Evolutionary conservation across 2,113 vertebrate species (phyloP).

Genomic region (Hemicordylus capensis): DNA sequence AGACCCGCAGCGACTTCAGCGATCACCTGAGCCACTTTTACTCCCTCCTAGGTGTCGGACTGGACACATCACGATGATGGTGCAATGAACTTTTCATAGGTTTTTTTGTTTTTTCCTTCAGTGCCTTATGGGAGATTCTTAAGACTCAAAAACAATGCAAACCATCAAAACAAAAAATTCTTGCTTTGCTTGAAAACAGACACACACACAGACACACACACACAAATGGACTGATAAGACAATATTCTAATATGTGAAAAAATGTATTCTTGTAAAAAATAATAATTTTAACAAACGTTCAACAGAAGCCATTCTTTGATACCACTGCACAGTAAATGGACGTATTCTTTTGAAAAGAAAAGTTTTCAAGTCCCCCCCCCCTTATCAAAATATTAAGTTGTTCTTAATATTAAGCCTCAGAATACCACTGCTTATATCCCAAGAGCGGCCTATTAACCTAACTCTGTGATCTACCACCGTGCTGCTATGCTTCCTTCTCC

Average conservation of each 20-base stretch:
- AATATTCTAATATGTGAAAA: slow-evolving; percentile 72
- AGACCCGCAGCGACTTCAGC: slow-evolving; percentile 80
- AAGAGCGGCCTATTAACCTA: slow-evolving; percentile 63
- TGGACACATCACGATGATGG: slow-evolving; percentile 88
- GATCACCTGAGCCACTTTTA: slow-evolving; percentile 82
- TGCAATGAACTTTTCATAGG: slow-evolving; percentile 92
- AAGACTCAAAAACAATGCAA: slow-evolving; percentile 95
- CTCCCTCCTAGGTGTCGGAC: slow-evolving; percentile 82
- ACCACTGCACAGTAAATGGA: slow-evolving; percentile 89
- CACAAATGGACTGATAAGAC: slow-evolving; percentile 67
- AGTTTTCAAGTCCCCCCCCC: slow-evolving; percentile 57
- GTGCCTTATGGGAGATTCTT: slow-evolving; percentile 99
- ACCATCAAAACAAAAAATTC: slow-evolving; percentile 89
- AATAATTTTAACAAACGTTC: slow-evolving; percentile 69
- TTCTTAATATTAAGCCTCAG: slow-evolving; percentile 69
- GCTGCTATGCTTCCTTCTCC: slow-evolving; percentile 72
- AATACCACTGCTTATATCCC: slow-evolving; percentile 61
- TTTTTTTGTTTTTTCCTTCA: slow-evolving; percentile 89
- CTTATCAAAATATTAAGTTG: slow-evolving; percentile 64
- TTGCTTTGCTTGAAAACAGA: slow-evolving; percentile 90
- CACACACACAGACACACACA: slow-evolving; percentile 53
- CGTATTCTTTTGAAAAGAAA: slow-evolving; percentile 64
- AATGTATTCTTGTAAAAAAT: slow-evolving; percentile 73
- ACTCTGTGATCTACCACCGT: slow-evolving; percentile 71
- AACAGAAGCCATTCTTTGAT: slow-evolving; percentile 98